Evolutionary conservation across 2,113 vertebrate species (phyloP), one percentile per base, ranked within the genome.

Genomic region (Bos indicus): DNA sequence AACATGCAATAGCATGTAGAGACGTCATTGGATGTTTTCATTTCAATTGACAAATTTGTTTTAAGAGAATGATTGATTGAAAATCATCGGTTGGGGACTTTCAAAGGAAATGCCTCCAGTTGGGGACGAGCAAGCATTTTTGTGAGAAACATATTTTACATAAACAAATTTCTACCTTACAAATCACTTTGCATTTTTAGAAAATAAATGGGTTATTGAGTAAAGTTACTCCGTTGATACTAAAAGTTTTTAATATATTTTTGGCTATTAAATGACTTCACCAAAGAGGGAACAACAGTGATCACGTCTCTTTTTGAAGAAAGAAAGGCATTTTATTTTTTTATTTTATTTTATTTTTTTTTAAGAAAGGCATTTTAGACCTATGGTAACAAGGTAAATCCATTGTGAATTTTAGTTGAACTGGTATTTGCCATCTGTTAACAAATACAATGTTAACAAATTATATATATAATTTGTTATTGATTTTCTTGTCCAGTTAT

Each of bases 61-160:
- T 98, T 95, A 98, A 95, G 95, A 91, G 77, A 88, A 96, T 97
- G 98, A 98, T 97, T 96, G 93, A 98, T 97, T 98, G 95, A 96
- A 97, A 97, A 96, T 93, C 96, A 94, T 95, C 91, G 94, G 84
- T 94, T 97, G 86, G 94, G 95, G 93, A 95, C 28, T 98, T 98
- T 97, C 95, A 97, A 97, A 97, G 97, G 91, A 98, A 98, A 98
- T 95, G 84, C 86, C 89, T 98, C 86, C 62, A 93, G 36, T 60
- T 95, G 30, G 89, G 80, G 86, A 91, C 43, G 2, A 16, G 48
- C 19, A 17, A 64, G 43, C 67, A 90, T 95, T 96, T 96, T 91
- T 74, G 74, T 97, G 82, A 97, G 64, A 96, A 97, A 95, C 74
- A 62, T 86, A 48, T 94, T 96, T 98, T 90, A 77, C 94, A 87